phyloP scores from a whole-genome alignment of 2,797 vertebrate species.

The Crocodylus rhombifer region DNA sequence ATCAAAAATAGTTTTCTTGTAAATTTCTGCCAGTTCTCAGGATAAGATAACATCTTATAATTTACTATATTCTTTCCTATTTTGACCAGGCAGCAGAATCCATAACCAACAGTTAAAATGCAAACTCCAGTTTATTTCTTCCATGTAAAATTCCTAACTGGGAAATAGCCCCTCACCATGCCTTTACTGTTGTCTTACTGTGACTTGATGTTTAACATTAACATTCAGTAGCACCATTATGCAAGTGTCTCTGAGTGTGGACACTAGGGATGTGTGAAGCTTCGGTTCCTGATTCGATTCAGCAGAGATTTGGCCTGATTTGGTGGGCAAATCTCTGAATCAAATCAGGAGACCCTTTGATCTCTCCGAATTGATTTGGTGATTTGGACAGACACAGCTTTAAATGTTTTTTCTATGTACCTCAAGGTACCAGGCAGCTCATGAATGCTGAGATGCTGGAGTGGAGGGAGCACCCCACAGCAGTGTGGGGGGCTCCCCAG shows the following conservation, averaged over 20 bases:
- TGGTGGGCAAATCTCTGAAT: too few relatives aligned
- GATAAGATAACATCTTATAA: background rate
- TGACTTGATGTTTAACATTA: background rate
- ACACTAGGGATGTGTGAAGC: background rate
- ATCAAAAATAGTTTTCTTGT: background rate
- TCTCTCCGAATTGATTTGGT: too few relatives aligned
- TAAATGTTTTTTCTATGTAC: too few relatives aligned
- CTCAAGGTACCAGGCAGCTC: too few relatives aligned
- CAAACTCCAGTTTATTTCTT: background rate
- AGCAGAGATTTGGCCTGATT: too few relatives aligned
- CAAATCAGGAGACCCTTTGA: too few relatives aligned
- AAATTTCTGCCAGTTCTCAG: background rate
- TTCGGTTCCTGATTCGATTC: too few relatives aligned
- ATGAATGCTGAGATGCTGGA: too few relatives aligned
- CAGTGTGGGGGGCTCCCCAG: too few relatives aligned
- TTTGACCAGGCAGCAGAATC: background rate
- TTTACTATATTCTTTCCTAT: background rate
- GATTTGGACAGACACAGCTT: too few relatives aligned
- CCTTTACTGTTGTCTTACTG: background rate
- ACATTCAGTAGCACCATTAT: background rate
- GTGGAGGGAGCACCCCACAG: too few relatives aligned
- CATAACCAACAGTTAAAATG: background rate
- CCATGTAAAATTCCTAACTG: background rate
- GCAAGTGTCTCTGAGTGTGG: background rate
- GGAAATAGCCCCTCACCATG: background rate